A percentile compares a stretch with the other conserved stretches of the same genome.
Conservation (phyloP, 1,140 invertebrate species). For the Platyscapa corneri region DNA sequence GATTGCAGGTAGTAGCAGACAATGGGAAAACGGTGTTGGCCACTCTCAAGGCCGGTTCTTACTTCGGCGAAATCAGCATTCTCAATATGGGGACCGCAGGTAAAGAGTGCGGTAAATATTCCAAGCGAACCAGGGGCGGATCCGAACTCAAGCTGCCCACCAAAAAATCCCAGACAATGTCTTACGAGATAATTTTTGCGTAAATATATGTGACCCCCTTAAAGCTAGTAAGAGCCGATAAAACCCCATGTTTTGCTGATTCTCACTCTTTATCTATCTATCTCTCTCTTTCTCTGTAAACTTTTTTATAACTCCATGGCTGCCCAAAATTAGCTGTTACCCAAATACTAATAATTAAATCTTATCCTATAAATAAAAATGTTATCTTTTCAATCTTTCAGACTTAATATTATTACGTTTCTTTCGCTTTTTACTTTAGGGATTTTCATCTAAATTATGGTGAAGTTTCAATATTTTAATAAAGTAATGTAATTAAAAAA, state of each 20-base stretch:
- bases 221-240: slow-evolving; percentile 70
- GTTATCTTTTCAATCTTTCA: background rate
- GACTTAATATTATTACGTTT: background rate
- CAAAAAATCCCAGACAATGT: slow-evolving; percentile 35
- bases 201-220: slow-evolving; percentile 64
- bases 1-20: slow-evolving; percentile 96
- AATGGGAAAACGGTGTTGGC: slow-evolving; percentile 97
- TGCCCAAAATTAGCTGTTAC: background rate
- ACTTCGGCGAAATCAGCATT: slow-evolving; percentile 99
- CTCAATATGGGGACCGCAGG: slow-evolving; percentile 99
- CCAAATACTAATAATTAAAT: background rate
- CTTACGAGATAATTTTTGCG: slow-evolving; percentile 53
- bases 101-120: slow-evolving; percentile 96
- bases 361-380: background rate
- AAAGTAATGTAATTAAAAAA: too few species aligned
- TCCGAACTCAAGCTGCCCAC: slow-evolving; percentile 29
- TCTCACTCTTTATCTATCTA: slow-evolving; percentile 55
- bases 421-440: background rate
- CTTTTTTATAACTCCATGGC: background rate
- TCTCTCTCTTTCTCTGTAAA: slow-evolving; percentile 57
- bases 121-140: slow-evolving; percentile 75
- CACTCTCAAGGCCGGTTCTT: slow-evolving; percentile 96
- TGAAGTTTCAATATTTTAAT: background rate
- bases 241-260: slow-evolving; percentile 62
- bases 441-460: background rate